Base-by-base conservation (phyloP, 2,797 vertebrate species). In the Leptodactylus fallax region DNA sequence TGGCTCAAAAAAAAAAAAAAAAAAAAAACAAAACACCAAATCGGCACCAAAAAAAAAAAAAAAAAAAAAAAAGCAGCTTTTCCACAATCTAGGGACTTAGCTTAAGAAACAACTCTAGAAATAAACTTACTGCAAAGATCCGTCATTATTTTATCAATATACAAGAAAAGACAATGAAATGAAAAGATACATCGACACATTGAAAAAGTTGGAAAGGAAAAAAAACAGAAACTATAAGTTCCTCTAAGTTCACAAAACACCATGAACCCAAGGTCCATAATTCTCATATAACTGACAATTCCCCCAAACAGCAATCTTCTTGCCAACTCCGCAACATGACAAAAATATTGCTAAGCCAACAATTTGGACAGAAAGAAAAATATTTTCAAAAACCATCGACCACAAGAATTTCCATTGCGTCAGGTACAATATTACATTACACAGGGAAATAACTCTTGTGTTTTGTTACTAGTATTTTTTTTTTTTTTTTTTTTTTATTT, bases 351-450 rank as follows among this genome's bases (percentile, higher is more conserved):
- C 74, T 21, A 65, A 55, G 74, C 74, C 74, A 79, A 79, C 47
- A 56, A 79, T 77, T 77, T 77, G 74, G 74, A 77, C 49, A 77
- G 49, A 77, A 77, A 77, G 47, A 23, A n/a, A 77, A 85, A 79
- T 79, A 67, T 79, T 63, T 85, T 16, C 12, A 14, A 77, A 77
- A 77, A 23, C 49, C 74, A 53, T 61, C 27, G 55, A 83, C 87
- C 87, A 72, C 76, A 84, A 77, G 36, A 84, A 53, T 87, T 84
- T 88, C 60, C 55, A 87, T 49, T 61, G 51, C 27, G n/a, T 47
- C 51, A 87, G 53, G 27, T 71, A 84, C 51, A 83, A 69, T 27
- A 79, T 79, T 77, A 55, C 21, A 87, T 83, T 82, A 87, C 69
- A 55, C 21, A 27, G 45, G 60, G 47, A 87, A 71, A 69, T 80